Conservation (phyloP, 2,113 vertebrate species). For the Anolis carolinensis region DNA sequence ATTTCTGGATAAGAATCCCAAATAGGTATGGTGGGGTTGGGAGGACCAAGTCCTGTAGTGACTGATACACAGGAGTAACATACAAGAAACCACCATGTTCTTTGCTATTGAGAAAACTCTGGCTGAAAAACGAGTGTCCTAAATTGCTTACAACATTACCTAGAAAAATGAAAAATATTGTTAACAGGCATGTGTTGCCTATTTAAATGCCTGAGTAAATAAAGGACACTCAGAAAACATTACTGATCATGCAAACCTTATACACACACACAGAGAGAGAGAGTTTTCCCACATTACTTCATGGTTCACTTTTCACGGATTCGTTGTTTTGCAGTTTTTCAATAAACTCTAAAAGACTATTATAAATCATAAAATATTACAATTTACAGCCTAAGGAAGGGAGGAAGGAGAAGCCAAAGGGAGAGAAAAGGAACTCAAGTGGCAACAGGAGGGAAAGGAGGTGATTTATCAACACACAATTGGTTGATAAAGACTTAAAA, state of each 20-base stretch:
- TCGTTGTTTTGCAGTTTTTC: too few relatives aligned
- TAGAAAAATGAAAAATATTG: conserved; percentile 62
- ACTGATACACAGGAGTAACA: conserved; percentile 93
- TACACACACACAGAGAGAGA: not conserved
- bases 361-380: too few relatives aligned
- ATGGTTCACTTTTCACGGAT: too few relatives aligned
- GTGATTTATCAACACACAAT: too few relatives aligned
- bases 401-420: too few relatives aligned
- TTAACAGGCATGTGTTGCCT: not conserved
- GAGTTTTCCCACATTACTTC: too few relatives aligned
- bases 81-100: conserved; percentile 98
- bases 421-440: too few relatives aligned
- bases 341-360: too few relatives aligned
- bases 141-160: conserved; percentile 93
- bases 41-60: conserved; percentile 93
- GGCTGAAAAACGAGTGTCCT: conserved; percentile 97
- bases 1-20: conserved; percentile 97
- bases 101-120: conserved; percentile 95
- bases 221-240: not conserved
- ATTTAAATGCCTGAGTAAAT: too few relatives aligned
- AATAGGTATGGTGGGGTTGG: conserved; percentile 95
- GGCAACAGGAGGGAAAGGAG: too few relatives aligned
- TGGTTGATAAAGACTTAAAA: too few relatives aligned
- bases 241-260: not conserved
- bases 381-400: too few relatives aligned